Evolutionary conservation across 2,888 invertebrate species (phyloP).

Genomic region (Callosobruchus maculatus): DNA sequence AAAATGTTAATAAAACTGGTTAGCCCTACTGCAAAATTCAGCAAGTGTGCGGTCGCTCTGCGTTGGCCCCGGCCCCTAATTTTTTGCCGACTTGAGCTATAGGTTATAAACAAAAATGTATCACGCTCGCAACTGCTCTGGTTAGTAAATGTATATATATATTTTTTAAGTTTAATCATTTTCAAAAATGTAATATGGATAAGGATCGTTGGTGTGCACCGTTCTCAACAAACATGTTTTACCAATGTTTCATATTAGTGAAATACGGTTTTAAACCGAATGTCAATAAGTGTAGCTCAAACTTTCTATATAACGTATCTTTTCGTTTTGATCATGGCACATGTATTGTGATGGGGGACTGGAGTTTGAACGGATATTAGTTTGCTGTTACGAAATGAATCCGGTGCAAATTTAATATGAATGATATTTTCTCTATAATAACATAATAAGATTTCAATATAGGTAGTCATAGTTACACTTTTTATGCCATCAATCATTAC

Average conservation of each 20-base stretch:
- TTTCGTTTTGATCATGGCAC: slow-evolving; percentile 36
- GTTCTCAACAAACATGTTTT: background rate
- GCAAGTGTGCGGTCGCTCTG: too few relatives aligned
- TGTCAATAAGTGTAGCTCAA: slow-evolving; percentile 50
- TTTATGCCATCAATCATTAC: too few relatives aligned
- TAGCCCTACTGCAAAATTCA: too few relatives aligned
- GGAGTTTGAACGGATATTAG: background rate
- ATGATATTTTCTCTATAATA: too few relatives aligned
- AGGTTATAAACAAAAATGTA: too few relatives aligned
- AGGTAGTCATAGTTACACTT: too few relatives aligned
- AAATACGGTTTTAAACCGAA: slow-evolving; percentile 41
- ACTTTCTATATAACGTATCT: slow-evolving; percentile 33
- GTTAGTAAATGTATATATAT: background rate
- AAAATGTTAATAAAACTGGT: too few relatives aligned
- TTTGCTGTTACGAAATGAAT: background rate
- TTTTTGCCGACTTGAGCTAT: too few relatives aligned
- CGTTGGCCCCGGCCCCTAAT: too few relatives aligned
- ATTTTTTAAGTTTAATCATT: background rate
- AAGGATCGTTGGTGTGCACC: background rate
- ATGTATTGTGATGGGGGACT: slow-evolving; percentile 14
- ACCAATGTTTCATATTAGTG: slow-evolving; percentile 39
- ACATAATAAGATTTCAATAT: too few relatives aligned
- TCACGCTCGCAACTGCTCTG: background rate
- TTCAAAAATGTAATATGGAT: background rate
- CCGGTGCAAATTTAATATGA: too few relatives aligned